These are phyloP conservation scores for Cynaeus angustus DNA, from an alignment of 2,888 invertebrate genomes.

Conservation along the genomic window DNA sequence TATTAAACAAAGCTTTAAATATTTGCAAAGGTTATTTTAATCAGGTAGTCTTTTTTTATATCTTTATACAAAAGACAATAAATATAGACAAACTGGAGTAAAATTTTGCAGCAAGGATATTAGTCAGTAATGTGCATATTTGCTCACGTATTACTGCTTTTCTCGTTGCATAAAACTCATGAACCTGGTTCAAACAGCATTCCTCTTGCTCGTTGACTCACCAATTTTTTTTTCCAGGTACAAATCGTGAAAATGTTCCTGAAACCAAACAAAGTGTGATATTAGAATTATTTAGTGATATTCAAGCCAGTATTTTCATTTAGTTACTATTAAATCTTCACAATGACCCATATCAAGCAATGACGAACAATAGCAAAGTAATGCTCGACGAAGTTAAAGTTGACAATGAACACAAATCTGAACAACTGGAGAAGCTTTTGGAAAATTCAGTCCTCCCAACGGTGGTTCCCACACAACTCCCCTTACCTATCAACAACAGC, in stretches of 20 bases:
- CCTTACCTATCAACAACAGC: conserved; percentile 45
- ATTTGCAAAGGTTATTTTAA: too few relatives aligned
- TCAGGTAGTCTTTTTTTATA: too few relatives aligned
- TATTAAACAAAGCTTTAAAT: too few relatives aligned
- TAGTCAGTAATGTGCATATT: too few relatives aligned
- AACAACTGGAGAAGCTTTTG: conserved; percentile 58
- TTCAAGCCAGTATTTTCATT: conserved; percentile 41
- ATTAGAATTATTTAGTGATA: conserved; percentile 45
- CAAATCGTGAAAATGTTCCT: conserved; percentile 50
- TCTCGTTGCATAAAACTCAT: too few relatives aligned
- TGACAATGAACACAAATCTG: conserved; percentile 52
- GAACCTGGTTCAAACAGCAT: conserved; percentile 14
- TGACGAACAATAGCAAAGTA: conserved; percentile 61
- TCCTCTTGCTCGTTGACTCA: conserved; percentile 2
- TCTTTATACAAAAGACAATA: too few relatives aligned
- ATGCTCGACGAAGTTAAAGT: conserved; percentile 59
- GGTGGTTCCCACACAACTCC: conserved; percentile 45
- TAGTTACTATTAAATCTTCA: conserved; percentile 17
- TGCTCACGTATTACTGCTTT: too few relatives aligned
- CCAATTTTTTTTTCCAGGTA: conserved; percentile 52
- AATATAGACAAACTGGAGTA: too few relatives aligned
- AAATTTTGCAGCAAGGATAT: too few relatives aligned
- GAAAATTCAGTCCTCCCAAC: conserved; percentile 47
- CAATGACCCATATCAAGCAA: conserved; percentile 37
- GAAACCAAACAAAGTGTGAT: conserved; percentile 55